Conservation (phyloP, 37 sponge, comb jelly and placozoan genomes). For the Cliona cf. orientalis region DNA sequence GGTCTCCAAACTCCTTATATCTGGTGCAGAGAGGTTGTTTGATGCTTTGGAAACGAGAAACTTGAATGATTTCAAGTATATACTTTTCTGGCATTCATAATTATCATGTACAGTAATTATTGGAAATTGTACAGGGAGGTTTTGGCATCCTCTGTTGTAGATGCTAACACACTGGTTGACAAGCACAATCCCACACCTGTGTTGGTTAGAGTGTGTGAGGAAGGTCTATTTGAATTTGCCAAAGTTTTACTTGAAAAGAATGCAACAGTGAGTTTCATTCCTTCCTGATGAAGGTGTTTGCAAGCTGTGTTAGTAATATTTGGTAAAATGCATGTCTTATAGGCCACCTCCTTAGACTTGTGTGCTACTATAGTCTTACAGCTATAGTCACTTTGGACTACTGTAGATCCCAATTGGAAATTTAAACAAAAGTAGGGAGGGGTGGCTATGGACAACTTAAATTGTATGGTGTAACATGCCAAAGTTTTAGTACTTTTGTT, state of each 20-base stretch:
- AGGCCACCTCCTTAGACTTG: neutral
- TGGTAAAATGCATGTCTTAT: neutral
- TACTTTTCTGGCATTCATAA: neutral
- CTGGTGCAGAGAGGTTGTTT: constrained; percentile 61
- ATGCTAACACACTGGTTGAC: constrained; percentile 36
- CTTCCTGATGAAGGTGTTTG: too few species aligned
- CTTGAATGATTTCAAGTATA: constrained; percentile 52
- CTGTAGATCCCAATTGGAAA: neutral
- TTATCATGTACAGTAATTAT: neutral
- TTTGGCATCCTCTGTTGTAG: constrained; percentile 18
- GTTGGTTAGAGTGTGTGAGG: constrained; percentile 42
- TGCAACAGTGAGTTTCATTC: constrained; percentile 64
- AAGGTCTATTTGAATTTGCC: constrained; percentile 51
- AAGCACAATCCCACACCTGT: constrained; percentile 28
- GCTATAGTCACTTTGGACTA: too few species aligned
- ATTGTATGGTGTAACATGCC: neutral
- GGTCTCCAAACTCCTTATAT: constrained; percentile 28
- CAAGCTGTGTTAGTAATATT: neutral
- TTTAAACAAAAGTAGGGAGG: neutral
- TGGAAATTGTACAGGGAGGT: constrained; percentile 8
- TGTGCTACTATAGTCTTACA: too few species aligned
- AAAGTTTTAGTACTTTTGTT: too few species aligned
- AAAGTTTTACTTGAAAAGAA: constrained; percentile 50
- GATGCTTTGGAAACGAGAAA: constrained; percentile 53
- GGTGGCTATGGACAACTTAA: too few species aligned